A percentile compares a stretch with the other conserved stretches of the same genome.
phyloP scores from a whole-genome alignment of 2,797 vertebrate species.

The Pseudocheirus occidentalis region DNA sequence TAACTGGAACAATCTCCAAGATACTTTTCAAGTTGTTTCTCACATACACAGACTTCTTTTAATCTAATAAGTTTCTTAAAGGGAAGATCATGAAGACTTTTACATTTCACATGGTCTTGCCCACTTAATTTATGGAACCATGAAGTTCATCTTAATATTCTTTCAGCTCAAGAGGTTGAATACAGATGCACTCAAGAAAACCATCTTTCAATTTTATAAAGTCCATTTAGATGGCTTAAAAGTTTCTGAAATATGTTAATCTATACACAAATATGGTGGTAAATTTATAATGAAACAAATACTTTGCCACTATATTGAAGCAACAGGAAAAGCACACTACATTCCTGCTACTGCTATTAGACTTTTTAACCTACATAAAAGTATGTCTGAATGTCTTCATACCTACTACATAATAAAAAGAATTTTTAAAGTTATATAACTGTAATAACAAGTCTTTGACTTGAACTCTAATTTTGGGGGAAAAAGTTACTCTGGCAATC shows the following conservation, averaged over 20 bases:
- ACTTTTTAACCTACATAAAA: not conserved
- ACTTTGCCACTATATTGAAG: not conserved
- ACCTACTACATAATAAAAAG: not conserved
- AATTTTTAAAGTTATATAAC: not conserved
- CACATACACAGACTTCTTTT: slow-evolving; percentile 51
- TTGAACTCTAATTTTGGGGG: not conserved
- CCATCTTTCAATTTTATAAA: slow-evolving; percentile 7
- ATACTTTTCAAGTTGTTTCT: slow-evolving; percentile 35
- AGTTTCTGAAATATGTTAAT: slow-evolving; percentile 32
- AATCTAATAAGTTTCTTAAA: not conserved
- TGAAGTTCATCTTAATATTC: not conserved
- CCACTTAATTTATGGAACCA: not conserved
- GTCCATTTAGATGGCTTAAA: slow-evolving; percentile 17
- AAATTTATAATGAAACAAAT: slow-evolving; percentile 16
- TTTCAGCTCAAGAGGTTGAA: not conserved
- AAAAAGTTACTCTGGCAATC: not conserved
- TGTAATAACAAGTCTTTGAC: not conserved
- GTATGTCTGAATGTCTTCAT: not conserved
- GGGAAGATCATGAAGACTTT: not conserved
- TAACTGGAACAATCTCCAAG: not conserved
- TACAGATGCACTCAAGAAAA: not conserved
- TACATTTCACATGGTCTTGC: not conserved
- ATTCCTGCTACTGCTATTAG: not conserved
- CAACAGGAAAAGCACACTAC: not conserved
- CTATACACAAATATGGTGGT: not conserved